Percentiles rank a stretch among this genome's conserved stretches.
phyloP scores from a whole-genome alignment of 1,140 invertebrate genomes.

The Platyura marginata region DNA sequence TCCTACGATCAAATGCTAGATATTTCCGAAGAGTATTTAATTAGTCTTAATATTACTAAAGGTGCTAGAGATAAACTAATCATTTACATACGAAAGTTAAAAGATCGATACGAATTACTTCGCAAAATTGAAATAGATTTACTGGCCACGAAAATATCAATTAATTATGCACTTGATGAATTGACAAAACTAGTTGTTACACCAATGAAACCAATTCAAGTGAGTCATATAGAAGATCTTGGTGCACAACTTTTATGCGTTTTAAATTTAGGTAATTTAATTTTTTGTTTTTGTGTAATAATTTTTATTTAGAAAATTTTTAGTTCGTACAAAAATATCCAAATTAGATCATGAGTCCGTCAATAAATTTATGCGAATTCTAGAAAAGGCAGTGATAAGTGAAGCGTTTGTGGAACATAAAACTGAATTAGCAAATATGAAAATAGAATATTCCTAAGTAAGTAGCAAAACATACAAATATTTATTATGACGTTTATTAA shows the following conservation, averaged over 20 bases:
- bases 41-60: conserved; percentile 72
- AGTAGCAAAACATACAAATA: no score
- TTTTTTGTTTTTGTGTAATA: neutral
- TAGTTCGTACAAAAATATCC: neutral
- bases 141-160: conserved; percentile 29
- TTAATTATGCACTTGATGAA: conserved; percentile 25
- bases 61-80: conserved; percentile 88
- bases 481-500: no score
- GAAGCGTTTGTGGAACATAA: neutral
- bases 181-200: conserved; percentile 30
- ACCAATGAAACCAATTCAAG: conserved; percentile 29
- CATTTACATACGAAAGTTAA: conserved; percentile 71
- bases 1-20: conserved; percentile 86
- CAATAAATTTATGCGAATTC: neutral
- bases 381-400: neutral
- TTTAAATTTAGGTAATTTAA: conserved; percentile 24
- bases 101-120: conserved; percentile 50
- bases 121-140: conserved; percentile 47
- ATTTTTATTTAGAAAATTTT: neutral
- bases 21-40: conserved; percentile 65
- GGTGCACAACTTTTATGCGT: conserved; percentile 24
- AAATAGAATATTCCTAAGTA: neutral
- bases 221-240: conserved; percentile 21
- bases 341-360: neutral
- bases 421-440: neutral